Evolutionary conservation across 2,797 vertebrate genomes (phyloP).

Genomic region (Darevskia nairensis): DNA sequence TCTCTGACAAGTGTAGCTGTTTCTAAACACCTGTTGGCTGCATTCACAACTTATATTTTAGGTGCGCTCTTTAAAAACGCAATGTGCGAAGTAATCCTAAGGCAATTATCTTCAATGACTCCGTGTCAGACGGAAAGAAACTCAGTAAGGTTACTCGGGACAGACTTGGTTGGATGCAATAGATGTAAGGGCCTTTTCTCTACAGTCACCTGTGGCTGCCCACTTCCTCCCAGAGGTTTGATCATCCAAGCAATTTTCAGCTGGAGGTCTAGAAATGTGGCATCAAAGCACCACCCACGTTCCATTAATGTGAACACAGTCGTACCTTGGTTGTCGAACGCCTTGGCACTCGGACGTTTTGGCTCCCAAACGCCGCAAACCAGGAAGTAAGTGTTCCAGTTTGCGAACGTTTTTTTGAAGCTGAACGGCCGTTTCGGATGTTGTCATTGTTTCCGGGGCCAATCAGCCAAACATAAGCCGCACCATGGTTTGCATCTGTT

Average conservation of each 20-base stretch:
- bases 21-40: not conserved
- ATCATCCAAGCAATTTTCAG: not conserved
- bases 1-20: not conserved
- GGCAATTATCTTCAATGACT: not conserved
- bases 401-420: no score
- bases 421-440: no score
- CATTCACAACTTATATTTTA: not conserved
- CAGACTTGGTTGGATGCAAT: not conserved
- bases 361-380: no score
- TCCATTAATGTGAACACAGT: not conserved
- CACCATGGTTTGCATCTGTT: no score
- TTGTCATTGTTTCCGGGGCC: not conserved
- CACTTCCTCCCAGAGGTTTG: not conserved
- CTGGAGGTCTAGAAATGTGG: not conserved
- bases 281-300: not conserved
- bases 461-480: no score
- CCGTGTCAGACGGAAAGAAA: not conserved
- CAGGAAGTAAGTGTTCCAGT: no score
- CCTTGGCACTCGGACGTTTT: no score
- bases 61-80: not conserved
- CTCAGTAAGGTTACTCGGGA: not conserved
- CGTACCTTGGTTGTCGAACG: no score
- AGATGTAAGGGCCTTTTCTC: not conserved
- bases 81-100: not conserved
- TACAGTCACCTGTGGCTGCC: not conserved